A percentile compares a stretch with the other conserved stretches of the same genome.
Conservation (phyloP, 2,888 invertebrate genomes). For the Mimachlamys varia region DNA sequence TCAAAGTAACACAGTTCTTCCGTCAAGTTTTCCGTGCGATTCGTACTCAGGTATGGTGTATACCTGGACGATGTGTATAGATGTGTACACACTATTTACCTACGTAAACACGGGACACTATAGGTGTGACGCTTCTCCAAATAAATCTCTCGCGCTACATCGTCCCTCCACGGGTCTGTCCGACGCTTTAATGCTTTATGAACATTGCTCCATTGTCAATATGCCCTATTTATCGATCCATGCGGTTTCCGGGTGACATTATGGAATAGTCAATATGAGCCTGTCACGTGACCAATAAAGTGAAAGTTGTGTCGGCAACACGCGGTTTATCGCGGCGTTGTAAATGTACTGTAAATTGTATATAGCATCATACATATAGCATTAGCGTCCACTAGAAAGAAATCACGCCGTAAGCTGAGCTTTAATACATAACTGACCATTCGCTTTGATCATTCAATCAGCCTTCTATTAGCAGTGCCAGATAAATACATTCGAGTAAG, state of each 20-base stretch:
- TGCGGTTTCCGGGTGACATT: conserved; percentile 28
- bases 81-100: not conserved
- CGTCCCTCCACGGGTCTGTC: not conserved
- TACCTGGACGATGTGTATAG: too few species aligned
- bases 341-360: too few species aligned
- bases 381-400: not conserved
- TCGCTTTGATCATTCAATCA: not conserved
- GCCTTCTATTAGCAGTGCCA: not conserved
- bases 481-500: not conserved
- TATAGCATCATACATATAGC: too few species aligned
- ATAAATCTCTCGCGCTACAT: not conserved
- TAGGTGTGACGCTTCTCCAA: not conserved
- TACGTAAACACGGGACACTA: not conserved
- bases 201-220: conserved; percentile 28
- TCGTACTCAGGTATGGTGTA: too few species aligned
- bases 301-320: not conserved
- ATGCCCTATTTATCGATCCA: conserved; percentile 20
- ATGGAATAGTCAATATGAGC: not conserved
- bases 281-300: not conserved
- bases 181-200: not conserved
- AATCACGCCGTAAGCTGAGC: not conserved
- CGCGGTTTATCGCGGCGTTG: conserved; percentile 16
- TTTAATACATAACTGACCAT: conserved; percentile 24
- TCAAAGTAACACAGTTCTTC: not conserved
- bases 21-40: not conserved